These are phyloP conservation scores for Therioaphis trifolii DNA, from an alignment of 2,888 invertebrate genomes.

Conservation along the genomic window DNA sequence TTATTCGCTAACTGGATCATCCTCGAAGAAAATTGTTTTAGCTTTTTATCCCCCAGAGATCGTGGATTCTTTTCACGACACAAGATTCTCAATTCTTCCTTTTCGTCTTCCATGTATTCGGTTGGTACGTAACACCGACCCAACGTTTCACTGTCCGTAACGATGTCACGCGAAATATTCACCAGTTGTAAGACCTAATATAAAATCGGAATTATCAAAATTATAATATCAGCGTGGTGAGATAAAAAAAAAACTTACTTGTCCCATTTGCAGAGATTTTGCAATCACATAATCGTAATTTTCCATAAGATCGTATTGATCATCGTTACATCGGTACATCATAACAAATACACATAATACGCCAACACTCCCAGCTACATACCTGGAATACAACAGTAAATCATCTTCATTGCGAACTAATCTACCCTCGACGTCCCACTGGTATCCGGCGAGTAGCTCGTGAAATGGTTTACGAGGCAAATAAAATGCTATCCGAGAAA, in stretches of 20 bases:
- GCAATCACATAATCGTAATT: slow-evolving; percentile 1
- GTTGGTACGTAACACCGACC: slow-evolving; percentile 52
- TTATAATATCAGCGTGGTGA: background rate
- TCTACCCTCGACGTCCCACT: slow-evolving; percentile 40
- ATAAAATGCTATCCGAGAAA: background rate
- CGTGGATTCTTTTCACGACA: slow-evolving; percentile 43
- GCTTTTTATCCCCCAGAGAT: slow-evolving; percentile 34
- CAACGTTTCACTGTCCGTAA: slow-evolving; percentile 36
- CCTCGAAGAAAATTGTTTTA: slow-evolving; percentile 15
- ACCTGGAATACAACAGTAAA: slow-evolving; percentile 36
- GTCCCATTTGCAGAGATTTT: slow-evolving; percentile 27
- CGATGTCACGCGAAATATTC: slow-evolving; percentile 43
- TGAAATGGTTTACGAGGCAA: background rate
- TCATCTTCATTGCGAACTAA: slow-evolving; percentile 31
- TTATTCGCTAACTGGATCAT: slow-evolving; percentile 39
- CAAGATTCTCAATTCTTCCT: slow-evolving; percentile 37
- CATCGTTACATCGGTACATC: slow-evolving; percentile 34
- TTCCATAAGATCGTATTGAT: background rate
- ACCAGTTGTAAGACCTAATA: slow-evolving; percentile 48
- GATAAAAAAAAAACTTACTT: background rate
- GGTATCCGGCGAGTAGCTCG: background rate
- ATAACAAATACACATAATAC: slow-evolving; percentile 21
- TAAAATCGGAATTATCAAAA: too few species aligned
- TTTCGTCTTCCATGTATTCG: slow-evolving; percentile 49
- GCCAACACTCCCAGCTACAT: slow-evolving; percentile 50